Base-by-base conservation (phyloP, 2,888 invertebrate species). In the Leptogaster cylindrica region DNA sequence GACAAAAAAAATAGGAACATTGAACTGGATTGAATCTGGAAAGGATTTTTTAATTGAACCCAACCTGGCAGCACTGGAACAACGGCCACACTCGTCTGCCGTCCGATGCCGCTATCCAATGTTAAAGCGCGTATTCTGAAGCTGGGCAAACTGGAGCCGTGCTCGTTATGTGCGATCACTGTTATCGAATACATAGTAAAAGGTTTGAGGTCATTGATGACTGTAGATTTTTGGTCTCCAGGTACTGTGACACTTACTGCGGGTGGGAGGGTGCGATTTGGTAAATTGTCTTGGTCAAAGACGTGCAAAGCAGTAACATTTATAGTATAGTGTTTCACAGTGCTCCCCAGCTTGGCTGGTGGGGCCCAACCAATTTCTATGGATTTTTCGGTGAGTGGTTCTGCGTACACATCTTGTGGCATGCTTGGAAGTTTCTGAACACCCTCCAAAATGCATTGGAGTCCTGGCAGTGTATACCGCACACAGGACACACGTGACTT, bases 401-500 rank as follows among this genome's bases (percentile, higher is more conserved):
- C 89, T 2, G 90, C 89, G 79, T 87, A 87, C 0, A 92, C 85
- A 70, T 87, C 85, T 77, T 87, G 85, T 16, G 93, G 92, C 52
- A 87, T 86, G 74, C 90, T 89, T 52, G 93, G 92, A 25, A 93
- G 76, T 61, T 78, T 73, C 71, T 80, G 78, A 68, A 92, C 89
- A 58, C 93, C 93, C 79, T 91, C 90, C 25, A 91, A 88, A 72
- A 93, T 92, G 76, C 93, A 93, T 66, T 92, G 90, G 33, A 93
- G 78, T 0, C 92, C 92, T 74, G 89, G 89, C 75, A 92, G 88
- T 72, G 92, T 92, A 74, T 92, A 91, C 0, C 90, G 86, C 0
- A 92, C 89, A 77, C 93, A 93, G 2, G 91, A 91, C 78, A 92
- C 91, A 74, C 93, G 91, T 0, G 92, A 91, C 78, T 90, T 89